A percentile compares a stretch with the other conserved stretches of the same genome.
Evolutionary conservation across 1,140 invertebrate genomes (phyloP).

Genomic region (Atta cephalotes): DNA sequence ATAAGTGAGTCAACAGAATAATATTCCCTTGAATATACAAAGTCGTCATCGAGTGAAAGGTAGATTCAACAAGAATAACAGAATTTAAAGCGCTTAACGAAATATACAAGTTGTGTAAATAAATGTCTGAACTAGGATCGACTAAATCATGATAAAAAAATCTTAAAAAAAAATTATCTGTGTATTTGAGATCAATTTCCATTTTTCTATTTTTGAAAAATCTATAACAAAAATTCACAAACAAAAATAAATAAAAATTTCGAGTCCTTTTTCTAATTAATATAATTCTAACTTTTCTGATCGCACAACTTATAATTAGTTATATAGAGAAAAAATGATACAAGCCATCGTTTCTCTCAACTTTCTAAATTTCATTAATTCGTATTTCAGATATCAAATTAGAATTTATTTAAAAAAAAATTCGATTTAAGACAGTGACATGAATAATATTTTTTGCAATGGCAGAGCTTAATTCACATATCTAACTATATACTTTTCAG

Average conservation of each 20-base stretch:
- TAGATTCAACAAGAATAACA: slow-evolving; percentile 22
- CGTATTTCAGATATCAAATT: not conserved
- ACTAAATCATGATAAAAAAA: slow-evolving; percentile 26
- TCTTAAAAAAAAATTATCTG: not conserved
- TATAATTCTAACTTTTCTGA: not conserved
- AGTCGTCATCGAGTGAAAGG: slow-evolving; percentile 32
- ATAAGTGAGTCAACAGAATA: slow-evolving; percentile 46
- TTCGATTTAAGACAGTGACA: not conserved
- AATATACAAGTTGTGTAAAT: slow-evolving; percentile 47
- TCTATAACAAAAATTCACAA: not conserved
- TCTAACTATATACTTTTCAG: not conserved
- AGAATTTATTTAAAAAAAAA: not conserved
- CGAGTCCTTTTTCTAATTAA: not conserved
- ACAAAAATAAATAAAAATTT: not conserved
- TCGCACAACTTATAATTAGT: slow-evolving; percentile 1
- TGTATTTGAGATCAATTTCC: not conserved
- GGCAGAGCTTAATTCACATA: not conserved
- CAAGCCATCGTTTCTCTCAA: not conserved
- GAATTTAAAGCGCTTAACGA: slow-evolving; percentile 23
- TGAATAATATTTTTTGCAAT: not conserved
- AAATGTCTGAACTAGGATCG: not conserved
- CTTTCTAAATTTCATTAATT: slow-evolving; percentile 19
- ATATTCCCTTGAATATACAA: slow-evolving; percentile 26
- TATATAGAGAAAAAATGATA: not conserved
- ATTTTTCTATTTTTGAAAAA: not conserved